Conservation (phyloP, 35 echinoderm and acorn worm genomes). For the Hemicentrotus pulcherrimus region DNA sequence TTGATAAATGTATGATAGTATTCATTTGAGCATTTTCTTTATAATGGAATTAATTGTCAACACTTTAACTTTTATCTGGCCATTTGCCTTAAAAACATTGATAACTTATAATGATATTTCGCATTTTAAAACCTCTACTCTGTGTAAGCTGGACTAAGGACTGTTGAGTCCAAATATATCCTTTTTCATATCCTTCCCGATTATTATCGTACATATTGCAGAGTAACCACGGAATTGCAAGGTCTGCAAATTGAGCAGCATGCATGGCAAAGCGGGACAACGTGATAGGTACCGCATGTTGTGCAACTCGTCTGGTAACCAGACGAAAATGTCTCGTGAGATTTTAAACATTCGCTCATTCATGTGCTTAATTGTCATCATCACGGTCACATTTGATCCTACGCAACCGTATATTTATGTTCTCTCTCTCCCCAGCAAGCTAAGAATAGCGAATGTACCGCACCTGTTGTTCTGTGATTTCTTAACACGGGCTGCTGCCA, state of each 20-base stretch:
- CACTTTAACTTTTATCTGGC: too few species aligned
- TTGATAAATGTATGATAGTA: too few species aligned
- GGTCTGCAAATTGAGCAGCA: slow-evolving; percentile 20
- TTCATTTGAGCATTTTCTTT: too few species aligned
- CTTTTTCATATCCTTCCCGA: background rate
- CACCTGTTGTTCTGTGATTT: background rate
- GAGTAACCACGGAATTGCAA: slow-evolving; percentile 14
- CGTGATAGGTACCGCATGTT: background rate
- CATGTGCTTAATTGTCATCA: slow-evolving; percentile 12
- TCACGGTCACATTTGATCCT: slow-evolving; percentile 32
- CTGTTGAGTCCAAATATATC: background rate
- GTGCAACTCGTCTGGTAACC: background rate
- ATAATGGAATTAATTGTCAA: too few species aligned
- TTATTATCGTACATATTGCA: background rate
- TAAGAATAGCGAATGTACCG: background rate
- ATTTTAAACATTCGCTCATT: slow-evolving; percentile 27
- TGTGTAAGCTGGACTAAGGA: background rate
- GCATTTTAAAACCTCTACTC: too few species aligned
- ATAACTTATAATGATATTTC: too few species aligned
- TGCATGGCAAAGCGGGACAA: background rate
- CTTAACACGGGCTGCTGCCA: background rate
- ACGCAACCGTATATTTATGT: background rate
- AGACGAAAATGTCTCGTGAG: slow-evolving; percentile 14
- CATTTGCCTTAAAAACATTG: too few species aligned
- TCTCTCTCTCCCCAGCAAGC: background rate